Evolutionary conservation across 2,888 invertebrate species (phyloP).

Genomic region (Liopterus haemorrhoidalis): DNA sequence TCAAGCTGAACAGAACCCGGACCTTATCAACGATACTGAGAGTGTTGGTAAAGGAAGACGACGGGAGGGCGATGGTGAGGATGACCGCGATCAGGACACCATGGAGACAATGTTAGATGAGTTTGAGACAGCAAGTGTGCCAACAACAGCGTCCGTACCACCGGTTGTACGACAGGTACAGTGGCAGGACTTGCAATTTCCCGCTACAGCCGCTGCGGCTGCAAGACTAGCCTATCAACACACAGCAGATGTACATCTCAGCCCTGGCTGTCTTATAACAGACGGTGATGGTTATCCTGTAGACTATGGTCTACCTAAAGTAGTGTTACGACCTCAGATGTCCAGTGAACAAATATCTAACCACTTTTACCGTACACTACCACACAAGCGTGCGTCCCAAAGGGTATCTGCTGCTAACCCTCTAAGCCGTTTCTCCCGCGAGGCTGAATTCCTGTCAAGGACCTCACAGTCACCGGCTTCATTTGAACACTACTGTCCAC

Average conservation of each 20-base stretch:
- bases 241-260: conserved; percentile 67
- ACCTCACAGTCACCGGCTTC: conserved; percentile 45
- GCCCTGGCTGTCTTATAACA: conserved; percentile 69
- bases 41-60: conserved; percentile 50
- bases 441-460: conserved; percentile 59
- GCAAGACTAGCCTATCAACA: conserved; percentile 56
- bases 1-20: conserved; percentile 65
- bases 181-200: conserved; percentile 44
- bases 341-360: no score
- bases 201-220: conserved; percentile 37
- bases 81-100: conserved; percentile 39
- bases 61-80: conserved; percentile 43
- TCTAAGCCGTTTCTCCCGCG: conserved; percentile 54
- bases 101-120: conserved; percentile 38
- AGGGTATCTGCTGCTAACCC: conserved; percentile 51
- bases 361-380: conserved; percentile 70
- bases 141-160: no score
- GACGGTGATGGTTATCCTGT: conserved; percentile 75
- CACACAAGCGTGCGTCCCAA: conserved; percentile 61
- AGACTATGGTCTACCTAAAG: conserved; percentile 69
- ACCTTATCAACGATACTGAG: conserved; percentile 73
- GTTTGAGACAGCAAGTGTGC: conserved; percentile 35
- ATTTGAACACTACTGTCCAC: conserved; percentile 51
- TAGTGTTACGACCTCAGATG: conserved; percentile 48
- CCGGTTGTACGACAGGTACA: conserved; percentile 48